Conservation (phyloP, 1,140 invertebrate genomes). For the Ooceraea biroi region DNA sequence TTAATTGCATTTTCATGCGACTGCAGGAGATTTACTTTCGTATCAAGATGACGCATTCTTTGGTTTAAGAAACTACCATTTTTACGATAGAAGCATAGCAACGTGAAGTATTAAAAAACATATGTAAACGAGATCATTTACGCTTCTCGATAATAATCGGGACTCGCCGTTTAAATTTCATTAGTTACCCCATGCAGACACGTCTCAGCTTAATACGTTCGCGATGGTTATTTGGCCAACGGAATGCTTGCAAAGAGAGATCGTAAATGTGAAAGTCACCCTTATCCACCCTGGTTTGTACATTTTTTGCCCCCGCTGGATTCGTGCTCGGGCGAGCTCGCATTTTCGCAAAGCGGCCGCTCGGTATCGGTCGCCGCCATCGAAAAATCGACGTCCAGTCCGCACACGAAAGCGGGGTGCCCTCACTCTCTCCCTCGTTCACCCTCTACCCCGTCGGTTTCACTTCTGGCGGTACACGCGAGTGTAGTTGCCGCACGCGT, state of each 20-base stretch:
- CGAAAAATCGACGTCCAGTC: constrained; percentile 46
- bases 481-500: constrained; percentile 31
- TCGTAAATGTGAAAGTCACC: constrained; percentile 50
- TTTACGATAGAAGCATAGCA: neutral
- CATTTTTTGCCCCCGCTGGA: constrained; percentile 33
- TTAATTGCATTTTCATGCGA: constrained; percentile 56
- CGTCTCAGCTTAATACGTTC: neutral
- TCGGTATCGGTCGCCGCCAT: constrained; percentile 17
- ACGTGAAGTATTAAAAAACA: neutral
- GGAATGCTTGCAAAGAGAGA: constrained; percentile 16
- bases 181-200: neutral
- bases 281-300: constrained; percentile 28
- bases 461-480: constrained; percentile 34
- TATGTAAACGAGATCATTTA: neutral
- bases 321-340: constrained; percentile 46
- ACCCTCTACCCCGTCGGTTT: neutral
- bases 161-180: constrained; percentile 22
- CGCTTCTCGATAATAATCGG: neutral
- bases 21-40: constrained; percentile 28
- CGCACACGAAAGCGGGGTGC: constrained; percentile 40
- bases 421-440: too few species aligned
- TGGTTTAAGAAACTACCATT: neutral
- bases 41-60: constrained; percentile 26
- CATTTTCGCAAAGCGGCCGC: constrained; percentile 50
- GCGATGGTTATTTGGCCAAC: constrained; percentile 1